phyloP scores from a whole-genome alignment of 2,113 vertebrate species.

The Sylvietta virens region DNA sequence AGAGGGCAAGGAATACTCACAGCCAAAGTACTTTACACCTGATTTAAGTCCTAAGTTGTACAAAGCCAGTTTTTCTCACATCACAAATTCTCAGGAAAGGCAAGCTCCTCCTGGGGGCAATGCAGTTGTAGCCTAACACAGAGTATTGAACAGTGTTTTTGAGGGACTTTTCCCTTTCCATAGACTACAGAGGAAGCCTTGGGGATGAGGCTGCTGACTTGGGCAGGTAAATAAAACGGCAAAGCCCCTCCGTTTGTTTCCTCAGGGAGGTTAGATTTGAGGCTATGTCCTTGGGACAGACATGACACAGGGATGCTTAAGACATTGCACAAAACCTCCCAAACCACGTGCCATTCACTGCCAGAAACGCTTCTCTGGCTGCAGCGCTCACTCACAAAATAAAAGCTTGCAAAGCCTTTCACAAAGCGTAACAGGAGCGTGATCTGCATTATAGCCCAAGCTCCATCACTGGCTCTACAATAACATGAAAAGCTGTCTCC shows the following conservation, averaged over 20 bases:
- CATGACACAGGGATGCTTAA: not conserved
- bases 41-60: not conserved
- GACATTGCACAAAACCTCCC: not conserved
- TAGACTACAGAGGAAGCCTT: not conserved
- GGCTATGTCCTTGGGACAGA: not conserved
- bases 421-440: not conserved
- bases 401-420: not conserved
- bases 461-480: not conserved
- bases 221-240: not conserved
- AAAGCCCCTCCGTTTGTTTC: not conserved
- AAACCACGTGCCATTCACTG: not conserved
- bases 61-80: not conserved
- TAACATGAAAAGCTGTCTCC: not conserved
- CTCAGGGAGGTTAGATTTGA: not conserved
- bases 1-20: not conserved
- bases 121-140: not conserved
- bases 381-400: not conserved
- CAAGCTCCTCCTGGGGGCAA: not conserved
- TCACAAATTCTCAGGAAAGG: not conserved
- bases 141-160: not conserved
- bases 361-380: not conserved
- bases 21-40: not conserved
- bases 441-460: constrained; percentile 10
- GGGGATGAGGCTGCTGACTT: not conserved
- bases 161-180: not conserved